Conservation (phyloP, 2,888 invertebrate genomes). For the Iphiclides podalirius region DNA sequence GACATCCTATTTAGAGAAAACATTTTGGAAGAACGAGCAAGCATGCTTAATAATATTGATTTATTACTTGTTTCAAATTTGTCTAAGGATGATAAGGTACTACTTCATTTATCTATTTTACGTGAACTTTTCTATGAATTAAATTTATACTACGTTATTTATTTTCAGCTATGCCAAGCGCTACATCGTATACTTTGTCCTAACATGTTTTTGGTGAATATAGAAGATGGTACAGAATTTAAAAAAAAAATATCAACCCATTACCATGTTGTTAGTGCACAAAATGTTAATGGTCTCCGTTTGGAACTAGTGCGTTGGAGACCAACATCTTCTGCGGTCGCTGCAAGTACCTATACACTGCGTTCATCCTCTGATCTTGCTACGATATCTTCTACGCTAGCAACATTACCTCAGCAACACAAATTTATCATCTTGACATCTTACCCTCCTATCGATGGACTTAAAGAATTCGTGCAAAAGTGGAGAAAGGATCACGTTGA, state of each 20-base stretch:
- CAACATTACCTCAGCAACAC: constrained; percentile 33
- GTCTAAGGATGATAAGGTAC: constrained; percentile 36
- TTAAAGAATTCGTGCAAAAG: constrained; percentile 37
- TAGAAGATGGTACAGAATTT: constrained; percentile 25
- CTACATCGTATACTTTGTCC: constrained; percentile 31
- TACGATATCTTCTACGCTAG: constrained; percentile 31
- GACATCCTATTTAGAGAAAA: constrained; percentile 25
- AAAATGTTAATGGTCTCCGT: constrained; percentile 26
- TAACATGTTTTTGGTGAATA: constrained; percentile 38
- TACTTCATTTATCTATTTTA: background rate
- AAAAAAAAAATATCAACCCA: constrained; percentile 30
- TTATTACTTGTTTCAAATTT: constrained; percentile 34
- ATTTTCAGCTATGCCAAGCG: constrained; percentile 35
- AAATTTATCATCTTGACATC: constrained; percentile 38
- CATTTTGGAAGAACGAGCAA: constrained; percentile 18
- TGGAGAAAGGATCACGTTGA: constrained; percentile 41
- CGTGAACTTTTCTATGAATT: too few relatives aligned
- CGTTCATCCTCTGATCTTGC: constrained; percentile 35
- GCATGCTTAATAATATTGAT: constrained; percentile 28
- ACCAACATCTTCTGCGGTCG: constrained; percentile 27
- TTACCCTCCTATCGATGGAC: constrained; percentile 38
- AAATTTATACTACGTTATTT: background rate
- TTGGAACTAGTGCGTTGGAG: constrained; percentile 38
- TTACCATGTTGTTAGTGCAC: constrained; percentile 34
- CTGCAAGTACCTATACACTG: constrained; percentile 36